Evolutionary conservation across 1,140 invertebrate species (phyloP).

Genomic region (Apis cerana): DNA sequence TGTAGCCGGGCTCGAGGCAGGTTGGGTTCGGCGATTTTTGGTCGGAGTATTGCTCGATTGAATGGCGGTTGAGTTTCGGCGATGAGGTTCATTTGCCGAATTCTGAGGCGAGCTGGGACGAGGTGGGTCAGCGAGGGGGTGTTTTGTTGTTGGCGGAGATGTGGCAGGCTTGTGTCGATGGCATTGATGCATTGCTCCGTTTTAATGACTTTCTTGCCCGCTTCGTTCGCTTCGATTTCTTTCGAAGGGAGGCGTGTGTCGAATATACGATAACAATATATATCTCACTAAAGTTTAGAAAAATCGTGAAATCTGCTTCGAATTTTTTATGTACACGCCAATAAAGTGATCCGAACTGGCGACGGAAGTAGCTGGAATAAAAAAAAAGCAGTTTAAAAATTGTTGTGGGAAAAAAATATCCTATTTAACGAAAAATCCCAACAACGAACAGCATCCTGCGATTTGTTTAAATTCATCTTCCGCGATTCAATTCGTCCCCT

Average conservation of each 20-base stretch:
- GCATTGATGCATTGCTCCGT: constrained; percentile 31
- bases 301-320: too few species aligned
- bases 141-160: not conserved
- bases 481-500: not conserved
- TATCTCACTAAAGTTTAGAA: too few species aligned
- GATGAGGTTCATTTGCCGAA: not conserved
- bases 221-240: too few species aligned
- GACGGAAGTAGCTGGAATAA: too few species aligned
- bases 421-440: not conserved
- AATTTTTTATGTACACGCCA: too few species aligned
- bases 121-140: not conserved
- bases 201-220: not conserved
- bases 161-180: not conserved
- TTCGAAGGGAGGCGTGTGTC: too few species aligned
- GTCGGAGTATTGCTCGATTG: too few species aligned
- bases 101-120: too few species aligned
- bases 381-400: too few species aligned
- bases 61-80: too few species aligned
- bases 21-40: not conserved
- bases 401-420: not conserved
- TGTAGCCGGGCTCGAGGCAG: constrained; percentile 31
- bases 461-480: not conserved
- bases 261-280: too few species aligned
- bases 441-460: not conserved
- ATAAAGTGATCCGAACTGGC: too few species aligned